Evolutionary conservation across 2,113 vertebrate species (phyloP), one percentile per base, ranked within the genome.

Genomic region (Dendropsophus ebraccatus): DNA sequence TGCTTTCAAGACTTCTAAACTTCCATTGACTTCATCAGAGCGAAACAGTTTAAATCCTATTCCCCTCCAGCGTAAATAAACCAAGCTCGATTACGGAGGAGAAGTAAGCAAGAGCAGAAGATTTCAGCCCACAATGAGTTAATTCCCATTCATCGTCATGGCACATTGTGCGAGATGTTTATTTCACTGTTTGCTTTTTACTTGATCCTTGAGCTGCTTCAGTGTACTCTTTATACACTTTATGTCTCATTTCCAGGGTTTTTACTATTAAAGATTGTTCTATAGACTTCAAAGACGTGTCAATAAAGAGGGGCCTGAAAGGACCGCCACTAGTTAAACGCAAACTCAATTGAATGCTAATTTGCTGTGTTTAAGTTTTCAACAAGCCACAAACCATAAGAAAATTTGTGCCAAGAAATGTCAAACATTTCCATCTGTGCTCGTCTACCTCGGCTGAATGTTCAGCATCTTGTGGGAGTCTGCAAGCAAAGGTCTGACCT

Each of bases 311-410:
- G 35, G 21, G 54, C 10, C 45, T 17, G 30, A 30, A 56, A 80
- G 49, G 84, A 21, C 17, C 41, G 65, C 25, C 56, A 35, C 69
- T 50, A 45, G 85, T 87, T 49, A 86, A 81, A 62, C 23, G 56
- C 72, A 85, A 85, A 69, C 28, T 74, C 85, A 81, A 81, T 81
- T 81, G 21, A 81, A 81, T 74, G 67, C 77, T 87, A 87, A 87
- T 87, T 87, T 81, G 85, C 52, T 73, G 67, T 62, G 85, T 87
- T 86, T 80, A 86, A 58, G 50, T 70, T 87, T 86, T 74, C 85
- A 81, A 62, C 85, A 87, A 86, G 65, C 78, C 78, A 74, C 85
- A 87, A 70, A 87, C 85, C 85, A 87, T n/a, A 81, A 21, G 52
- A 32, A 23, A 50, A 74, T 25, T 2, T 50, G 78, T 74, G 85